Base-by-base conservation (phyloP, 2,113 vertebrate species). In the Chelonoidis abingdonii region DNA sequence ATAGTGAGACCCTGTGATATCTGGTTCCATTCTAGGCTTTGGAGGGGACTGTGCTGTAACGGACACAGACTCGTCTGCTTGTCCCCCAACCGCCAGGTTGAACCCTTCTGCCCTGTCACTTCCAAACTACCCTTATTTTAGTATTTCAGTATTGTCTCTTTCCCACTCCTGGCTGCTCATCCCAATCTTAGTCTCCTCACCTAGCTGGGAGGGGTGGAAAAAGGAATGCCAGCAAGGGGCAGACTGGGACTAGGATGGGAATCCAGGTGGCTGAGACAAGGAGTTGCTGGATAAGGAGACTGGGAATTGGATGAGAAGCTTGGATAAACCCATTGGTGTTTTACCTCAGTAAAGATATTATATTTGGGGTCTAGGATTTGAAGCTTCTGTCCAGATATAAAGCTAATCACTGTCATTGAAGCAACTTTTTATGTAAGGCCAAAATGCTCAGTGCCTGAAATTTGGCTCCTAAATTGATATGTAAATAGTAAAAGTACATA, bases 351-450 rank as follows among this genome's bases (percentile, higher is more conserved):
- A 90, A 94, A 93, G 81, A 72, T 50, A 91, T 87, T 87, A 80
- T 38, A 69, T 79, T 93, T 89, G 31, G 90, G 50, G 88, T 57
- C 10, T 84, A 80, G 62, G 84, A 83, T 89, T 95, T 86, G 80
- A 76, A 95, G 16, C 87, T 84, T 95, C 87, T 95, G 92, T 92
- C 95, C 38, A 25, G 2, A 83, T 91, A 19, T 50, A 93, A 91
- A 88, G 47, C 27, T 95, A 93, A 96, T 24, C 10, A 35, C 25
- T 75, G 78, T 95, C 93, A 95, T 5, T 92, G 89, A 87, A 95
- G 47, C 52, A 93, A 94, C 13, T 85, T 97, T 91, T 96, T 89
- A 95, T 95, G 83, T 35, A 31, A 62, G 13, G 92, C 79, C 81
- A 93, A 93, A 95, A 95, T 89, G 96, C 78, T 93, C 81, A 91